Evolutionary conservation across 2,888 invertebrate genomes (phyloP), one percentile per base, ranked within the genome.

Genomic region (Drosophila vallismaia): DNA sequence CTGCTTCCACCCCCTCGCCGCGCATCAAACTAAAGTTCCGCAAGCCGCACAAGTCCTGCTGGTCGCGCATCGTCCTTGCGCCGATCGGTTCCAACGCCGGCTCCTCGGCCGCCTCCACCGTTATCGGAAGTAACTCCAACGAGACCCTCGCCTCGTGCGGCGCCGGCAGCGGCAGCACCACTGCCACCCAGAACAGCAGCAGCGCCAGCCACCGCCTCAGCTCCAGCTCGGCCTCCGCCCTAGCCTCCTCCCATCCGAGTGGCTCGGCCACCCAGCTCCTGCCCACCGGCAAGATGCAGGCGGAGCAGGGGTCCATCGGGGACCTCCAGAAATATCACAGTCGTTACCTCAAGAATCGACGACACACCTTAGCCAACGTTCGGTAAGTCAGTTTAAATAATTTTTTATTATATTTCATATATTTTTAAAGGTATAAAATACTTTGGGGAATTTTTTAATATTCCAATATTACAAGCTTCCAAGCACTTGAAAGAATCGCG

Each of bases 341-440:
- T 85, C 93, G 96, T 86, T 96, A 97, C 92, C 94, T 97, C 88
- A 95, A 96, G 92, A 97, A 96, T 89, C 94, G 97, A 71, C 94
- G 97, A 60, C 97, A 97, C 91, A 97, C 97, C 9, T 93, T 97
- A 90, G 97, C 97, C 75, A 97, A 97, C 93, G 97, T 97, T 92
- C 96, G 97, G 97, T 97, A 92, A 96, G 97, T 28, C 28, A 28
- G 19, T 19, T 19, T 19, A 19, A 19, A 19, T 28, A 3, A 28
- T 28, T 28, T 28, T 94, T 38, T 38, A 5, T 5, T 5, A 38
- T n/a, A n/a, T n/a, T n/a, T 4, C 4, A 5, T 38, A n/a, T 38
- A 10, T n/a, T 10, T 38, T n/a, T n/a, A 5, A 19, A 19, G 19
- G 19, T 19, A 14, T 14, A 1, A 14, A 14, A 38, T 10, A n/a